Base-by-base conservation (phyloP, 2,888 invertebrate genomes). In the Rugalucina vietnamica region DNA sequence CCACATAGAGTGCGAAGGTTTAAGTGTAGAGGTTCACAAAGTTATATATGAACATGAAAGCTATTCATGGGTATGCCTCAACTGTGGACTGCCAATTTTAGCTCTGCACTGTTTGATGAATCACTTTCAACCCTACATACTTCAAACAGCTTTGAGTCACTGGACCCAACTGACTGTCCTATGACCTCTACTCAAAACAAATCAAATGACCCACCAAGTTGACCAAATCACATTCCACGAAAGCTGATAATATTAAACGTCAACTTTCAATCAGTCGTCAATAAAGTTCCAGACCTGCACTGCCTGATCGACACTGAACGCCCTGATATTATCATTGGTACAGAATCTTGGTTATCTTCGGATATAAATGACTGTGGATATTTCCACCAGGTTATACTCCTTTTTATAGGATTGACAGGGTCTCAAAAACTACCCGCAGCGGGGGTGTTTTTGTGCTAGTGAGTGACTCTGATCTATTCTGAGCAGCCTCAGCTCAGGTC, bases 91-190 rank as follows among this genome's bases (percentile, higher is more conserved):
- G n/a, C n/a, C n/a, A n/a, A n/a, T n/a, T 50, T 74, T 32, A 49
- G 50, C 27, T 50, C 74, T n/a, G 34, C 32, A 14, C 50, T 29
- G 14, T 74, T 74, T 50, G 74, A 74, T 54, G 54, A 54, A n/a
- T 12, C 18, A n/a, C 54, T 54, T 8, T 54, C 54, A 54, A 54
- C 8, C 4, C 21, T 54, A 18, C 54, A 4, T 54, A 54, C 54
- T n/a, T 54, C 54, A 8, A 21, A 54, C 54, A 54, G 54, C 21
- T 54, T 54, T 54, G 54, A 54, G 14, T 18, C 54, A n/a, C n/a
- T 54, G 21, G 54, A 54, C n/a, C 54, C 54, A 8, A 54, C 21
- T 18, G n/a, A 8, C 10, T 4, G 4, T 21, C 54, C 54, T 14
- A n/a, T 4, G 21, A 54, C 54, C 4, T 54, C 54, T n/a, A 54